phyloP scores from a whole-genome alignment of 2,113 vertebrate species.

The Urocolius indicus region DNA sequence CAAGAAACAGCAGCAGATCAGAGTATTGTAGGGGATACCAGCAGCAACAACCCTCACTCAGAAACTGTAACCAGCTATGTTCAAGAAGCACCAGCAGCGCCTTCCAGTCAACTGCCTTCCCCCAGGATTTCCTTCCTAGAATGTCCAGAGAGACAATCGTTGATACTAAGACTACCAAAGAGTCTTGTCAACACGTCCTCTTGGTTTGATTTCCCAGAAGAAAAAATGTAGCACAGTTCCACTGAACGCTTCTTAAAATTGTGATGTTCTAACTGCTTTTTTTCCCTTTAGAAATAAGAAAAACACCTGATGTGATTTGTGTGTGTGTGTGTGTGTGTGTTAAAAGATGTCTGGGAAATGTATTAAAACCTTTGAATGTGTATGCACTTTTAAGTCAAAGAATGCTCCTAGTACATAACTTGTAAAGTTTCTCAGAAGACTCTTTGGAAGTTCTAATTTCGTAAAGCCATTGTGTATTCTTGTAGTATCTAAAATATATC shows the following conservation, averaged over 20 bases:
- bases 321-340: constrained; percentile 36
- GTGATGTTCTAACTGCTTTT: not conserved
- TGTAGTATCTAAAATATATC: constrained; percentile 59
- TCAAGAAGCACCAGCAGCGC: constrained; percentile 47
- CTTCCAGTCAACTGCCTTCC: constrained; percentile 47
- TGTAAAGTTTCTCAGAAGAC: constrained; percentile 56
- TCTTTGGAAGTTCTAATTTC: constrained; percentile 51
- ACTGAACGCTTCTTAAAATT: not conserved
- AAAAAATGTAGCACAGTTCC: constrained; percentile 44
- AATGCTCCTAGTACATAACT: constrained; percentile 45
- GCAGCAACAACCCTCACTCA: not conserved
- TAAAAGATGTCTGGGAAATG: constrained; percentile 41
- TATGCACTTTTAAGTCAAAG: constrained; percentile 70
- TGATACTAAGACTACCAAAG: constrained; percentile 74
- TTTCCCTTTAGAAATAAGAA: not conserved
- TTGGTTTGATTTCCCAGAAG: constrained; percentile 43
- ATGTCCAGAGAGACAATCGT: constrained; percentile 48
- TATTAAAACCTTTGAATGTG: constrained; percentile 49
- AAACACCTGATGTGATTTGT: constrained; percentile 9
- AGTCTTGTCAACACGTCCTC: constrained; percentile 53
- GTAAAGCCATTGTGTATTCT: constrained; percentile 70
- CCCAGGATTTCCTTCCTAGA: constrained; percentile 55
- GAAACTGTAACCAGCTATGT: constrained; percentile 1
- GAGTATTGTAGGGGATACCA: not conserved
- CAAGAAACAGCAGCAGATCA: constrained; percentile 27